Conservation (phyloP, 2,797 vertebrate genomes). For the Ceryle rudis region DNA sequence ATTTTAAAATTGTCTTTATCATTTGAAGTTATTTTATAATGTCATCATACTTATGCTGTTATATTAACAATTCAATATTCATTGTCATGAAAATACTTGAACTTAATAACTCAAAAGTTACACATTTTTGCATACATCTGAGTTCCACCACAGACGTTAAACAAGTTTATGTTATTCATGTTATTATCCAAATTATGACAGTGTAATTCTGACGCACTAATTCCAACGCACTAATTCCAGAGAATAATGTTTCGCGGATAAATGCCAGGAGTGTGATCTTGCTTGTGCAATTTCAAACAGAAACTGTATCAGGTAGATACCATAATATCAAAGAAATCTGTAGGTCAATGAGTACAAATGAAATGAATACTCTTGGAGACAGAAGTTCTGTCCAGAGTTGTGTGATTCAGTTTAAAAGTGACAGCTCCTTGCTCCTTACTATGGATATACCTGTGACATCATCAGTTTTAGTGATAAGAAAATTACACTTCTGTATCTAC, state of each 20-base stretch:
- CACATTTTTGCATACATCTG: background rate
- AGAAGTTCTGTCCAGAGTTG: background rate
- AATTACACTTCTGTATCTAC: background rate
- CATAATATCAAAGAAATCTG: background rate
- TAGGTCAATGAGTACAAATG: background rate
- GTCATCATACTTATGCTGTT: background rate
- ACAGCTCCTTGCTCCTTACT: background rate
- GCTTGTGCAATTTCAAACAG: background rate
- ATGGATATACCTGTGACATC: background rate
- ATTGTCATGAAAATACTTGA: background rate
- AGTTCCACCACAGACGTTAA: background rate
- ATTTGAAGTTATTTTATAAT: background rate
- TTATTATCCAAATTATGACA: background rate
- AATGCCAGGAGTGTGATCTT: background rate
- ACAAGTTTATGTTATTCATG: background rate
- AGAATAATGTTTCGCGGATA: background rate
- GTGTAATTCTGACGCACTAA: background rate
- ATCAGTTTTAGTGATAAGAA: background rate
- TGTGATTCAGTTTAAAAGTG: background rate
- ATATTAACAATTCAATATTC: background rate
- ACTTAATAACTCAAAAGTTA: background rate
- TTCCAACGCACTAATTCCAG: background rate
- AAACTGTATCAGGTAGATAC: background rate
- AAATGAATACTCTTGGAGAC: background rate
- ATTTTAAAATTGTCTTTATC: background rate